A percentile compares a stretch with the other conserved stretches of the same genome.
Conservation (phyloP, 2,113 vertebrate species). For the Vireo altiloquus region DNA sequence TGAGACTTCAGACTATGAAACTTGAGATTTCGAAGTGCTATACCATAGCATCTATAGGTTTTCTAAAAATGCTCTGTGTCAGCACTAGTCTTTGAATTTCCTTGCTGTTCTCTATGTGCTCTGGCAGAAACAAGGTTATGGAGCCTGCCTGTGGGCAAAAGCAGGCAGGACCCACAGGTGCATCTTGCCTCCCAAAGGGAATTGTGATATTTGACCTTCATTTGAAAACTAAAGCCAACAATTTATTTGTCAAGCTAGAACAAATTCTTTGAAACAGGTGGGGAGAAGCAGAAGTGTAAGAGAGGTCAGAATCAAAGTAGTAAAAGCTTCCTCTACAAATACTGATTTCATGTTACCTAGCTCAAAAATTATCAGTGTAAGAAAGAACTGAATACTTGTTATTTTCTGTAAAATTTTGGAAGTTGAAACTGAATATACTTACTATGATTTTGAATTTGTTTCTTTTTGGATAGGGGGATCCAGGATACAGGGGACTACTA, state of each 20-base stretch:
- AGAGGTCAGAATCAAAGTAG: neutral
- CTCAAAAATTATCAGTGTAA: neutral
- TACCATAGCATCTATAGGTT: neutral
- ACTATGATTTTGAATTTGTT: neutral
- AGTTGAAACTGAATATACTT: neutral
- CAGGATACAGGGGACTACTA: constrained; percentile 37
- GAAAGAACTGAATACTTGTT: neutral
- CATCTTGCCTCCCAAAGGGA: neutral
- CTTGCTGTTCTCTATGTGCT: neutral
- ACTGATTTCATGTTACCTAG: neutral
- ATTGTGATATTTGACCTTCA: neutral
- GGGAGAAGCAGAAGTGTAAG: neutral
- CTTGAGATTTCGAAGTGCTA: neutral
- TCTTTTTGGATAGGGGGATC: constrained; percentile 60
- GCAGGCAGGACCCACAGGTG: neutral
- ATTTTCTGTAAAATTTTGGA: neutral
- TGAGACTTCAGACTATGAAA: neutral
- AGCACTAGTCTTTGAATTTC: neutral
- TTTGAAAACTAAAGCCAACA: neutral
- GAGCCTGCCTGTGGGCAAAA: neutral
- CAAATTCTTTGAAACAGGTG: neutral
- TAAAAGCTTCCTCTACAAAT: neutral
- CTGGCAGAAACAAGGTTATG: neutral
- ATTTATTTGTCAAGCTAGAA: neutral
- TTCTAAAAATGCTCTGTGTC: neutral